Base-by-base conservation (phyloP, 1,140 invertebrate genomes). In the Drosophila pectinifera region DNA sequence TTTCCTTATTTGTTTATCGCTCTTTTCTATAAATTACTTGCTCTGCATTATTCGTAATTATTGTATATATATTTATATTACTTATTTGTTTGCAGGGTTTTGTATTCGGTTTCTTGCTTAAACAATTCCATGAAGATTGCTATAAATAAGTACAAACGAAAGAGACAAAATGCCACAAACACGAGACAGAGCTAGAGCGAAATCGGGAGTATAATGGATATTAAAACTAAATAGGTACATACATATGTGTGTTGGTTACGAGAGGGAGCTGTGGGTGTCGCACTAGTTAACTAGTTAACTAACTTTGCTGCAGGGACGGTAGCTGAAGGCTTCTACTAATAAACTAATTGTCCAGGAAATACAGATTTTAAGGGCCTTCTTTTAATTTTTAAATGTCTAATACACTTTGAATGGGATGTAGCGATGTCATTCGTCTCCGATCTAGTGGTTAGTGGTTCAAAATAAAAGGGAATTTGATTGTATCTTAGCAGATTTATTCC, bases 1-100 rank as follows among this genome's bases (percentile, higher is more conserved):
- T 45, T 41, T 28, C 56, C 46, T 36, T 53, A 57, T 75, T 49
- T 39, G 24, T 18, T 64, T 36, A 42, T 68, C 36, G 34, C n/a
- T 20, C 46, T 55, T 70, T 73, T 78, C 69, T 89, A 83, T 83
- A 88, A 88, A 89, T 88, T 84, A 84, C 73, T 84, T 89, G 67
- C 73, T 76, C 73, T 88, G 80, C 84, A 88, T 86, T 88, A 76
- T 77, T 82, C 43, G 74, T 89, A 88, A 70, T 89, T 78, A 89
- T 89, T 65, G 63, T 89, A 89, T 89, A 84, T 84, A 89, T 84
- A 84, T 84, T 89, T 79, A 79, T 78, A 79, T 78, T 64, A 64
- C 73, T 70, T 77, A 58, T 73, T 67, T 76, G 54, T 81, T 77
- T 67, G 55, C 77, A 57, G 63, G 59, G 58, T 51, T 61, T 67